Conservation (phyloP, 2,113 vertebrate species). For the Peucedramus taeniatus region DNA sequence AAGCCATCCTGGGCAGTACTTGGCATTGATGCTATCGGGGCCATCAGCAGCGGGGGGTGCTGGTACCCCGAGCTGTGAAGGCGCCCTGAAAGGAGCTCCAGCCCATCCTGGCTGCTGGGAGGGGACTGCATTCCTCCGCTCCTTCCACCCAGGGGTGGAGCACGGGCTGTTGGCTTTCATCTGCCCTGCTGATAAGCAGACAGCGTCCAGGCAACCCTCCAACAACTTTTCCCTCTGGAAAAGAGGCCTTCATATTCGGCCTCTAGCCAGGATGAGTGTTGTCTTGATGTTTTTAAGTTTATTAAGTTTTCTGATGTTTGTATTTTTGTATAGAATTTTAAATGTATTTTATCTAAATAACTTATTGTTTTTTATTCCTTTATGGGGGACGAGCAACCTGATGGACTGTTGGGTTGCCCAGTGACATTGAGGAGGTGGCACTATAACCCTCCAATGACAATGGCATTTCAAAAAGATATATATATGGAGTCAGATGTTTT, state of each 20-base stretch:
- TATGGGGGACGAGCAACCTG: too few relatives aligned
- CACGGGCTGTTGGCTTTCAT: background rate
- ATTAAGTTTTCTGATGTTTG: too few relatives aligned
- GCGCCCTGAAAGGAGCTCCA: background rate
- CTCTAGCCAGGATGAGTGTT: background rate
- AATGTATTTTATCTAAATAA: too few relatives aligned
- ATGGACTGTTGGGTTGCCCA: too few relatives aligned
- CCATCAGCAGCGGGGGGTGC: background rate
- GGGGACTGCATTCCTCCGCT: background rate
- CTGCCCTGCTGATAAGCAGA: background rate
- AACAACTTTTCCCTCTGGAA: background rate
- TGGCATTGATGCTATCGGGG: background rate
- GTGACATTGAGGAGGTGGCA: too few relatives aligned
- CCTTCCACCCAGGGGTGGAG: constrained; percentile 39
- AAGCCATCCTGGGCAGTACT: background rate
- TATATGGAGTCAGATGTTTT: too few relatives aligned
- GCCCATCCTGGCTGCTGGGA: background rate
- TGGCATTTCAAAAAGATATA: too few relatives aligned
- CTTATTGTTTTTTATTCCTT: too few relatives aligned
- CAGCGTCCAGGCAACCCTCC: background rate
- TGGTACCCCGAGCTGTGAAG: background rate
- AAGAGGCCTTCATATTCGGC: background rate
- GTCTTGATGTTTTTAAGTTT: too few relatives aligned
- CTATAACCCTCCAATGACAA: too few relatives aligned
- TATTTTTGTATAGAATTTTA: too few relatives aligned